A percentile compares a stretch with the other conserved stretches of the same genome.
These are phyloP conservation scores for Agrotis exclamationis DNA, from an alignment of 2,888 invertebrate genomes.

Conservation along the genomic window DNA sequence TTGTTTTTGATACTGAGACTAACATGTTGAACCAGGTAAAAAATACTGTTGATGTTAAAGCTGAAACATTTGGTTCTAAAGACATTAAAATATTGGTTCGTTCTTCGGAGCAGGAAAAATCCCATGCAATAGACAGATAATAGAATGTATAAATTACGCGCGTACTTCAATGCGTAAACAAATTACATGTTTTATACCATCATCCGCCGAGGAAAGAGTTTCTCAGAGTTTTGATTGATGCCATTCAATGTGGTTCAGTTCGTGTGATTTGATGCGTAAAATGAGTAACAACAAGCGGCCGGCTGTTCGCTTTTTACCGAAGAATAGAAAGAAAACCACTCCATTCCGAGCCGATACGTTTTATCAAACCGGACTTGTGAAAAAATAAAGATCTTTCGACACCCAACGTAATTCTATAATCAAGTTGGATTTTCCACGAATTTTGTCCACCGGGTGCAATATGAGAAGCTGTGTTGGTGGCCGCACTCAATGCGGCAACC, in stretches of 20 bases:
- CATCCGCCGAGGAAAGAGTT: constrained; percentile 56
- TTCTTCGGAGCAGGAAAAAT: too few relatives aligned
- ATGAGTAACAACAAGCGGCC: constrained; percentile 73
- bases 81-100: too few relatives aligned
- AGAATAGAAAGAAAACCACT: constrained; percentile 56
- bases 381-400: constrained; percentile 76
- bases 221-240: constrained; percentile 63
- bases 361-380: constrained; percentile 56
- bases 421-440: constrained; percentile 84
- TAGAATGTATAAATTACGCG: constrained; percentile 33
- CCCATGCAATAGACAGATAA: background rate
- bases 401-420: constrained; percentile 82
- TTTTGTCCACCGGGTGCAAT: constrained; percentile 75
- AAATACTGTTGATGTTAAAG: background rate
- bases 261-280: constrained; percentile 78
- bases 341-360: constrained; percentile 55
- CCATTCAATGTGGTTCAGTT: constrained; percentile 69
- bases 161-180: constrained; percentile 51
- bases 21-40: background rate
- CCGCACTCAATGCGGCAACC: constrained; percentile 73
- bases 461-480: constrained; percentile 84
- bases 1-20: constrained; percentile 5
- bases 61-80: background rate
- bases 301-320: constrained; percentile 60
- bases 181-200: constrained; percentile 53